These are phyloP conservation scores for Andrena fulva DNA, from an alignment of 2,888 invertebrate species.

Conservation along the genomic window DNA sequence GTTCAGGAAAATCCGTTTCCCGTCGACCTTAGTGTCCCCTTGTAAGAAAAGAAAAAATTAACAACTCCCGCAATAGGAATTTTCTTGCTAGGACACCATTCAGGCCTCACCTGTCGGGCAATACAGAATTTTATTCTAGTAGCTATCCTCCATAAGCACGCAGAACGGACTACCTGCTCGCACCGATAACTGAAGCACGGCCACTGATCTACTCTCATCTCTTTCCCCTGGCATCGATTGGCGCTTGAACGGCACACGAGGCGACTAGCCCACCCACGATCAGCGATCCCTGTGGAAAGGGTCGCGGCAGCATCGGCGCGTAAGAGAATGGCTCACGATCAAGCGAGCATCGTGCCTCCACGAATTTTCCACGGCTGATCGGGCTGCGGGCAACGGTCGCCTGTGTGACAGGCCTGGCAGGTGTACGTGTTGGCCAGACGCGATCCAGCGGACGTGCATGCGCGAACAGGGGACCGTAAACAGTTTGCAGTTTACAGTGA, in stretches of 20 bases:
- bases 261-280: conserved; percentile 60
- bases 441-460: neutral
- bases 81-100: too few relatives aligned
- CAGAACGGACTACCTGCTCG: too few relatives aligned
- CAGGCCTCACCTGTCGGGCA: too few relatives aligned
- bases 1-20: too few relatives aligned
- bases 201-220: too few relatives aligned
- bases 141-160: too few relatives aligned
- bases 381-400: conserved; percentile 30
- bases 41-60: too few relatives aligned
- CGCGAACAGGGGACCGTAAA: neutral
- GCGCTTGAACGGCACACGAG: neutral
- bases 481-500: conserved; percentile 31
- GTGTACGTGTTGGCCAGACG: conserved; percentile 21
- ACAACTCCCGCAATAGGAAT: too few relatives aligned
- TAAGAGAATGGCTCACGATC: conserved; percentile 72
- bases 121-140: too few relatives aligned
- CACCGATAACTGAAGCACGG: too few relatives aligned
- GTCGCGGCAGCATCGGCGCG: conserved; percentile 66
- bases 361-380: conserved; percentile 71
- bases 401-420: conserved; percentile 33
- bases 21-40: too few relatives aligned
- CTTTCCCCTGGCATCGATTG: too few relatives aligned
- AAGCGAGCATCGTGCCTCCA: conserved; percentile 67
- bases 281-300: conserved; percentile 52